These are phyloP conservation scores for Grapholita molesta DNA, from an alignment of 1,140 invertebrate species.

Conservation along the genomic window DNA sequence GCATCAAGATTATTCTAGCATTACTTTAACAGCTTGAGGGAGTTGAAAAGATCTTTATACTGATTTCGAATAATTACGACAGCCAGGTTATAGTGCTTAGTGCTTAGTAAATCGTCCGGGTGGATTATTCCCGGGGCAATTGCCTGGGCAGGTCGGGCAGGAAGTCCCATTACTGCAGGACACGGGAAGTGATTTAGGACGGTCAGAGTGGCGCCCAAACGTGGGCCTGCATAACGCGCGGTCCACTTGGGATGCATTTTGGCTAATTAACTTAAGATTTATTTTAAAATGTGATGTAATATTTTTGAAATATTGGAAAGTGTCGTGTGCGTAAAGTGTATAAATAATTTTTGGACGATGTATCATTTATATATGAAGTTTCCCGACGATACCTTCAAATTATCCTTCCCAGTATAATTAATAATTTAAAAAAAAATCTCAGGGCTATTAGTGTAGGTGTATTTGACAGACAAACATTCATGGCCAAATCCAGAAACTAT, in stretches of 20 bases:
- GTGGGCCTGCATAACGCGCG: slow-evolving; percentile 16
- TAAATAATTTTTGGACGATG: too few species aligned
- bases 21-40: not conserved
- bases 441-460: too few species aligned
- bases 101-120: not conserved
- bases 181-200: slow-evolving; percentile 43
- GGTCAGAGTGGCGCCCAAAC: slow-evolving; percentile 23
- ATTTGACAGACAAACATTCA: too few species aligned
- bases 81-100: not conserved
- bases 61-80: slow-evolving; percentile 1
- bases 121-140: slow-evolving; percentile 24
- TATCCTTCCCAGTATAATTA: too few species aligned
- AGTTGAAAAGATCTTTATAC: not conserved
- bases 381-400: too few species aligned
- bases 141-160: slow-evolving; percentile 15
- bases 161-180: slow-evolving; percentile 34
- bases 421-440: too few species aligned
- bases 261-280: not conserved
- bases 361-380: too few species aligned
- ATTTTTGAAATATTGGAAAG: not conserved
- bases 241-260: not conserved
- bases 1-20: not conserved
- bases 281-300: too few species aligned
- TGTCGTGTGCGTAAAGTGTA: too few species aligned
- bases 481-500: too few species aligned